Conservation (phyloP, 2,797 vertebrate species). For the Cossypha polioptera region DNA sequence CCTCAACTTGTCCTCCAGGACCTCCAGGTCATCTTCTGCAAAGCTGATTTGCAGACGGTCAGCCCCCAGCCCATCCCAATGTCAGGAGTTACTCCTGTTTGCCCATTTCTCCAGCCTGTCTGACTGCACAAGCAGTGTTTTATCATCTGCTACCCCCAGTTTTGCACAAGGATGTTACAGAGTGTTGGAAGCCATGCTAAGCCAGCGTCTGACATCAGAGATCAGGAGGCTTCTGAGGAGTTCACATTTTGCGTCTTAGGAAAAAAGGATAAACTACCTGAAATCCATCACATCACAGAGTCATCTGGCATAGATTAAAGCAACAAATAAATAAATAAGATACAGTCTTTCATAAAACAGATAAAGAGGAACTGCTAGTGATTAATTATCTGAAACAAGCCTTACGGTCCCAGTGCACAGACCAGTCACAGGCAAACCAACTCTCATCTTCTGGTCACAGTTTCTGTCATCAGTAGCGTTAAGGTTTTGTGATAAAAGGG, state of each 20-base stretch:
- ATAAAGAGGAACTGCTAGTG: background rate
- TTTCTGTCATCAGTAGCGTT: background rate
- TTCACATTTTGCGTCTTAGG: background rate
- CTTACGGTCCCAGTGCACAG: background rate
- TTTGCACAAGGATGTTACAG: rapidly evolving
- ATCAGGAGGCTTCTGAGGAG: background rate
- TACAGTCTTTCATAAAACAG: background rate
- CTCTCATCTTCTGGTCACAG: background rate
- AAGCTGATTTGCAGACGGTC: background rate
- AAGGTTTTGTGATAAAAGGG: background rate
- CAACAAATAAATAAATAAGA: background rate
- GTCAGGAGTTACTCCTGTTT: background rate
- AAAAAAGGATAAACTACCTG: background rate
- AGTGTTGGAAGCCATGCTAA: background rate
- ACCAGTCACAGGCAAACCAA: background rate
- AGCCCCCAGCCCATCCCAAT: rapidly evolving
- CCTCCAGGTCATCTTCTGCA: background rate
- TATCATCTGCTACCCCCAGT: background rate
- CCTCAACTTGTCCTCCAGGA: background rate
- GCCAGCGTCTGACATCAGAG: background rate
- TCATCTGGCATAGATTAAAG: background rate
- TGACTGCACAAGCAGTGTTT: background rate
- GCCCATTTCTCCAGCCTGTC: background rate
- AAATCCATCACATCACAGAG: background rate
- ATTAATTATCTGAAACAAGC: background rate